Evolutionary conservation across 2,797 vertebrate species (phyloP).

Genomic region (Fratercula arctica): DNA sequence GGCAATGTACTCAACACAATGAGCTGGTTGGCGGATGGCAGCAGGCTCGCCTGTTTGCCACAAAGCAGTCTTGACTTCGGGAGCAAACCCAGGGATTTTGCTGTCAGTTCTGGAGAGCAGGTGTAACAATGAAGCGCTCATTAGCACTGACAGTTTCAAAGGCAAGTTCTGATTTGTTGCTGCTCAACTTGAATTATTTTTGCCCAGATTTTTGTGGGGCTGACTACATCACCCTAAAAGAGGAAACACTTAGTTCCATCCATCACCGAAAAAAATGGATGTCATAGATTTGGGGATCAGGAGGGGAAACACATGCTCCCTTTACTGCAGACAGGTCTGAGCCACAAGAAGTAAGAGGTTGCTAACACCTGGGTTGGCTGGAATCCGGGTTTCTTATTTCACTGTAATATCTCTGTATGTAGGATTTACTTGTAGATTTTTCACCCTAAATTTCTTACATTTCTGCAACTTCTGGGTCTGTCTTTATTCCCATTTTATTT

Average conservation of each 20-base stretch:
- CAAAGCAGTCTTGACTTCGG: slow-evolving; percentile 16
- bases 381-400: background rate
- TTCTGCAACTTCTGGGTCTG: background rate
- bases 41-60: slow-evolving; percentile 20
- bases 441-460: background rate
- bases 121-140: background rate
- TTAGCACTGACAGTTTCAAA: slow-evolving; percentile 33
- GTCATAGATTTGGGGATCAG: background rate
- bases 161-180: slow-evolving; percentile 1
- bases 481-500: background rate
- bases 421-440: background rate
- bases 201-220: background rate
- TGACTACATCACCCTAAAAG: background rate
- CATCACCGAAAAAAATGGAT: background rate
- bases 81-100: slow-evolving; percentile 46
- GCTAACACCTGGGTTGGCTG: background rate
- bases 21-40: slow-evolving; percentile 28
- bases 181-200: background rate
- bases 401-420: background rate
- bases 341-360: background rate
- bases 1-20: slow-evolving; percentile 47
- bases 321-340: background rate
- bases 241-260: background rate
- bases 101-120: slow-evolving; percentile 42
- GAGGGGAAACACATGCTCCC: background rate